Evolutionary conservation across 2,797 vertebrate genomes (phyloP), one percentile per base, ranked within the genome.

Genomic region (Xenentodon cancila): DNA sequence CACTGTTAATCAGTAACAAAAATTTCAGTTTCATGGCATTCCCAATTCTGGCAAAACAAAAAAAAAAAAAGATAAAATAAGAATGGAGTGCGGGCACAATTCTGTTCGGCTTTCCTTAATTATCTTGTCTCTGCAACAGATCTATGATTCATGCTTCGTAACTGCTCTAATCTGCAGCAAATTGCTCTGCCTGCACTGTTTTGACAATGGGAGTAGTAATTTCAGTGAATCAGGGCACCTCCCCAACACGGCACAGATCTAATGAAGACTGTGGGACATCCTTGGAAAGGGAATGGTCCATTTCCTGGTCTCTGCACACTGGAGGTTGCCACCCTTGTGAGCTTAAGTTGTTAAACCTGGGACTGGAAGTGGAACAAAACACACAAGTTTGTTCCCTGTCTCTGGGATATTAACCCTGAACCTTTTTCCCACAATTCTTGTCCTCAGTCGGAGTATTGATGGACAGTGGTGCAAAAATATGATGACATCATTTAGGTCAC

Each of bases 401-500:
- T 57, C 37, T 63, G 45, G 59, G 70, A 77, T 77, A 59, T 83
- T 84, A 81, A 84, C 64, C 74, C 76, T 80, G 62, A 64, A 60
- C 60, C 65, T 56, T 73, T 88, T 88, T 80, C 88, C 84, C 87
- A 88, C 88, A 84, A 77, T 81, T 67, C 72, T 80, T 67, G 52
- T 72, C 71, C 66, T 73, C 43, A 63, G 54, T 73, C 75, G 78
- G 82, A 65, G 68, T 79, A 79, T 78, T 53, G 56, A 67, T 51
- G 47, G 65, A 68, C 57, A 59, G 68, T 77, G 83, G 81, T 68
- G 71, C 32, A 19, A 49, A 40, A 42, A 81, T 62, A 57, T 19
- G 27, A 55, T 88, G 80, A 83, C 85, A 72, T 90, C 60, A 80
- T 88, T 70, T 73, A 64, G 82, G 91, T 88, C 93, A 94, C 92